phyloP scores from a whole-genome alignment of 2,888 invertebrate genomes.

The Pomacea canaliculata region DNA sequence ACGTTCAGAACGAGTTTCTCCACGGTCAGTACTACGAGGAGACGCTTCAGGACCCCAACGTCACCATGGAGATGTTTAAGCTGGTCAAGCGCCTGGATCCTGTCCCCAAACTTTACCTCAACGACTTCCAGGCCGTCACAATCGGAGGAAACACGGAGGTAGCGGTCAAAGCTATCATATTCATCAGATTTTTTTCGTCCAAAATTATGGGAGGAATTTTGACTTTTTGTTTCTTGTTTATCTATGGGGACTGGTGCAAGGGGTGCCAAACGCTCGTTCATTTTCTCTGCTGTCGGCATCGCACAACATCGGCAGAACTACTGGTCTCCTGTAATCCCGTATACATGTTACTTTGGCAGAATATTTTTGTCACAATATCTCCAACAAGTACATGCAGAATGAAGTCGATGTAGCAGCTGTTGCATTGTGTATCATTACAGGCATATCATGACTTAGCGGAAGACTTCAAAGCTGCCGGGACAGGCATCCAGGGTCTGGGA shows the following conservation, averaged over 20 bases:
- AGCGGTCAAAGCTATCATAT: neutral
- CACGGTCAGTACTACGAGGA: slow-evolving; percentile 52
- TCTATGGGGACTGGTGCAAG: too few relatives aligned
- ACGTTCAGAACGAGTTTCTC: slow-evolving; percentile 58
- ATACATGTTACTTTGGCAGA: too few relatives aligned
- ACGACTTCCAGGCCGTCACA: slow-evolving; percentile 44
- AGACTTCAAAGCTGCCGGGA: slow-evolving; percentile 3
- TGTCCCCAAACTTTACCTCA: slow-evolving; percentile 46
- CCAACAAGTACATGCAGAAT: too few relatives aligned
- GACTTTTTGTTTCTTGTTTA: too few relatives aligned
- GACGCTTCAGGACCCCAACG: slow-evolving; percentile 38
- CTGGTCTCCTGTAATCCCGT: too few relatives aligned
- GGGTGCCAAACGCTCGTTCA: too few relatives aligned
- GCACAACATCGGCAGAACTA: too few relatives aligned
- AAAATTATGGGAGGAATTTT: too few relatives aligned
- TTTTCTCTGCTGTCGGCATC: too few relatives aligned
- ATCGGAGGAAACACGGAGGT: slow-evolving; percentile 18
- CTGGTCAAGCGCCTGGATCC: slow-evolving; percentile 42
- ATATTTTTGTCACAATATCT: too few relatives aligned
- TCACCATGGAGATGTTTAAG: slow-evolving; percentile 48
- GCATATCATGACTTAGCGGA: slow-evolving; percentile 6
- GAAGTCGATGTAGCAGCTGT: too few relatives aligned
- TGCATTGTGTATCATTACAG: neutral
- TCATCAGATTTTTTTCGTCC: too few relatives aligned
- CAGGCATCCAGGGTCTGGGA: slow-evolving; percentile 21